phyloP scores from a whole-genome alignment of 2,113 vertebrate genomes.

The Ellobius talpinus region DNA sequence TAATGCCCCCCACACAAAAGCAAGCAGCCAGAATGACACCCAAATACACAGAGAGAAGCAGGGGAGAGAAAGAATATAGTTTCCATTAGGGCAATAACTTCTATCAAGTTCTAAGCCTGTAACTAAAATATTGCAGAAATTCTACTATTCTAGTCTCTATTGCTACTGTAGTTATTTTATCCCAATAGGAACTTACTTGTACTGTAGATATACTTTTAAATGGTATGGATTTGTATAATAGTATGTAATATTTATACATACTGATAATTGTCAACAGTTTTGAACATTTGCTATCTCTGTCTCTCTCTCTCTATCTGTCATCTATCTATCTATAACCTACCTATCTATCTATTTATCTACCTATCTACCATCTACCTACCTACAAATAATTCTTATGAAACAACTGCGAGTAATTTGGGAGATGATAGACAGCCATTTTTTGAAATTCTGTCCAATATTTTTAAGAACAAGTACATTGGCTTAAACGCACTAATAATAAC shows the following conservation, averaged over 20 bases:
- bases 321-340: not conserved
- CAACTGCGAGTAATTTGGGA: not conserved
- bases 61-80: not conserved
- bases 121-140: accelerated
- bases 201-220: not conserved
- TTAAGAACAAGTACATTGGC: not conserved
- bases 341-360: not conserved
- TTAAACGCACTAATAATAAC: not conserved
- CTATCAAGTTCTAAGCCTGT: accelerated
- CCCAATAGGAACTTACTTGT: not conserved
- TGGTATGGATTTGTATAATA: not conserved
- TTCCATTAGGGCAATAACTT: not conserved
- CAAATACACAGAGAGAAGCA: accelerated
- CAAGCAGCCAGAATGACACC: not conserved
- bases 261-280: not conserved
- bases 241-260: not conserved
- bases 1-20: not conserved
- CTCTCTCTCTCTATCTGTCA: not conserved
- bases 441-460: not conserved
- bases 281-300: not conserved
- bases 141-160: not conserved
- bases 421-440: accelerated
- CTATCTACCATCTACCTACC: too few species aligned
- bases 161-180: not conserved
- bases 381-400: not conserved